These are phyloP conservation scores for Xestia ashworthii DNA, from an alignment of 2,888 invertebrate species.

Conservation along the genomic window DNA sequence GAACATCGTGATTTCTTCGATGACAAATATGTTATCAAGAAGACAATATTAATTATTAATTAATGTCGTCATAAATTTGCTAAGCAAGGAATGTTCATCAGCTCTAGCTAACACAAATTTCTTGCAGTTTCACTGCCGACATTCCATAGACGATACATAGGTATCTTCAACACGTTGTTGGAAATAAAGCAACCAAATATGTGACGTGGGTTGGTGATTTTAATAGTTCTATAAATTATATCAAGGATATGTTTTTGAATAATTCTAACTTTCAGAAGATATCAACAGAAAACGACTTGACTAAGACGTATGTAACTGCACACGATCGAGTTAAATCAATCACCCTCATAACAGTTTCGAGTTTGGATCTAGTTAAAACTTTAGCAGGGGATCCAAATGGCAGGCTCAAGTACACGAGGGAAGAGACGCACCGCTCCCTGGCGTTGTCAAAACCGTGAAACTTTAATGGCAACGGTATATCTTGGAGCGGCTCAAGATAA, in stretches of 20 bases:
- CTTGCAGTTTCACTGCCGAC: conserved; percentile 48
- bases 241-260: background rate
- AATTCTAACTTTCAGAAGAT: background rate
- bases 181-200: conserved; percentile 22
- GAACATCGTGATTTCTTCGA: conserved; percentile 22
- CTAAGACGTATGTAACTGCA: conserved; percentile 31
- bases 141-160: conserved; percentile 32
- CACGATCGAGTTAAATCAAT: conserved; percentile 70
- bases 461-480: conserved; percentile 79
- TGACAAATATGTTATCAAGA: conserved; percentile 32
- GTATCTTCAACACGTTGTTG: conserved; percentile 19
- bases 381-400: conserved; percentile 71
- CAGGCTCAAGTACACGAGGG: conserved; percentile 72
- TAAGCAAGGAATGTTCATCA: conserved; percentile 42
- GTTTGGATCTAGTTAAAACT: conserved; percentile 76
- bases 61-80: conserved; percentile 55
- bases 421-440: conserved; percentile 47
- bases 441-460: conserved; percentile 75
- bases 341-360: conserved; percentile 71
- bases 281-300: conserved; percentile 16
- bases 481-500: conserved; percentile 73
- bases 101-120: conserved; percentile 40
- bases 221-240: background rate
- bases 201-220: background rate
- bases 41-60: conserved; percentile 52